These are phyloP conservation scores for Sporophila hypoxantha DNA, from an alignment of 2,113 vertebrate species.

Conservation along the genomic window DNA sequence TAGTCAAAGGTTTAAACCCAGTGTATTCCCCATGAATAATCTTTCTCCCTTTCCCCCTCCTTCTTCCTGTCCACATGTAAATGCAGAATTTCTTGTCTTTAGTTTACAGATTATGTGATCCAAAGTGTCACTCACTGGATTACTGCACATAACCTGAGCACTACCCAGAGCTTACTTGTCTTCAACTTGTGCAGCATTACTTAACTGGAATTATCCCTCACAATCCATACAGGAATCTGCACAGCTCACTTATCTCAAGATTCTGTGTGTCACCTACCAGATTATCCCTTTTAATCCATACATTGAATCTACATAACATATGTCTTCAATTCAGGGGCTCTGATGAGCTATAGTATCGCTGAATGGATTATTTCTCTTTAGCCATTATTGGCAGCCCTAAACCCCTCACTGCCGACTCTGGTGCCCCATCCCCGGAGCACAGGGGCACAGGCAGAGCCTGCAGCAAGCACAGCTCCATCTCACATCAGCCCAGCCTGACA, in stretches of 20 bases:
- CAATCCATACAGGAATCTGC: constrained; percentile 58
- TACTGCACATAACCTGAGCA: constrained; percentile 31
- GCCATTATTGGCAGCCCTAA: constrained; percentile 55
- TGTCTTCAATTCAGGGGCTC: constrained; percentile 61
- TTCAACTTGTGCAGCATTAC: constrained; percentile 57
- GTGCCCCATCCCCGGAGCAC: not conserved
- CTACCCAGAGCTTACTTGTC: constrained; percentile 5
- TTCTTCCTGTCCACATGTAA: constrained; percentile 6
- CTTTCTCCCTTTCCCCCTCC: not conserved
- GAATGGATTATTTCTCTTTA: constrained; percentile 65
- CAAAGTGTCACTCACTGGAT: constrained; percentile 49
- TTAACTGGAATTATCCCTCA: constrained; percentile 62
- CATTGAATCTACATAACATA: constrained; percentile 58
- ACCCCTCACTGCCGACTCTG: not conserved
- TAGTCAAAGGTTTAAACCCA: constrained; percentile 46
- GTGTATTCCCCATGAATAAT: constrained; percentile 5
- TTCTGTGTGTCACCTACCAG: constrained; percentile 60
- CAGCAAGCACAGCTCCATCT: not conserved
- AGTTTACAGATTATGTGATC: constrained; percentile 52
- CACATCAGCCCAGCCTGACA: not conserved
- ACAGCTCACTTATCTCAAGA: constrained; percentile 62
- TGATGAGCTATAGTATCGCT: constrained; percentile 39
- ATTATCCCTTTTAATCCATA: constrained; percentile 66
- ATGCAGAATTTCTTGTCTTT: constrained; percentile 25
- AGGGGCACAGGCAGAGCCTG: not conserved